Percentiles rank a stretch among this genome's conserved stretches.
Evolutionary conservation across 2,113 vertebrate genomes (phyloP).

Genomic region (Toxostoma redivivum): DNA sequence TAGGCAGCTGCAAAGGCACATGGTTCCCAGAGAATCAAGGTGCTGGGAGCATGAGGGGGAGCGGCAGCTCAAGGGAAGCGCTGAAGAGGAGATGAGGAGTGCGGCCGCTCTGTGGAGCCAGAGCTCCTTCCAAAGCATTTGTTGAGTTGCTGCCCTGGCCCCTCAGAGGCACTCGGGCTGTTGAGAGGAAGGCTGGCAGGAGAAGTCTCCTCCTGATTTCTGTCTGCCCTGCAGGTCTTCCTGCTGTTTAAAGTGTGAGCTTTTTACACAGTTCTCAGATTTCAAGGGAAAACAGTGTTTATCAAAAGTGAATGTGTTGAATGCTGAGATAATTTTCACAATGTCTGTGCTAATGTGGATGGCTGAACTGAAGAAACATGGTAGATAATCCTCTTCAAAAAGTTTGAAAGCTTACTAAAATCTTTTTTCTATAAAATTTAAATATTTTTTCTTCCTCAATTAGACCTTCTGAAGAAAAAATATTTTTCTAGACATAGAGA

Average conservation of each 20-base stretch:
- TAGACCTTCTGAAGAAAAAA: not conserved
- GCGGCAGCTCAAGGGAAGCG: fast-evolving
- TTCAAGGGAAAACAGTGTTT: not conserved
- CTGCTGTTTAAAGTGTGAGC: too few relatives aligned
- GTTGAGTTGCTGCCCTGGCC: not conserved
- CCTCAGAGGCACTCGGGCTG: not conserved
- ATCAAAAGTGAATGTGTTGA: not conserved
- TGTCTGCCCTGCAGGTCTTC: too few relatives aligned
- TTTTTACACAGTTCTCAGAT: not conserved
- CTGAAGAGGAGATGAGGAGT: not conserved
- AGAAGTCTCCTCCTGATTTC: not conserved
- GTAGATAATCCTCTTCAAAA: not conserved
- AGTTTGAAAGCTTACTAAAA: not conserved
- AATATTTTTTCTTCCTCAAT: not conserved
- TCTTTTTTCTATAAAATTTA: not conserved
- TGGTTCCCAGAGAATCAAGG: not conserved
- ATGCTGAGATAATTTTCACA: not conserved
- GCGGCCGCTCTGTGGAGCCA: not conserved
- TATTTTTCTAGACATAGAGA: not conserved
- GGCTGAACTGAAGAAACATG: not conserved
- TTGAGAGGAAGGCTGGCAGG: too few relatives aligned
- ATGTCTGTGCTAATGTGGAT: not conserved
- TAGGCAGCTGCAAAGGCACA: not conserved
- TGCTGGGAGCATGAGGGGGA: not conserved
- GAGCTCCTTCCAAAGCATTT: not conserved